Conservation (phyloP, 2,888 invertebrate genomes). For the Cryptus armator region DNA sequence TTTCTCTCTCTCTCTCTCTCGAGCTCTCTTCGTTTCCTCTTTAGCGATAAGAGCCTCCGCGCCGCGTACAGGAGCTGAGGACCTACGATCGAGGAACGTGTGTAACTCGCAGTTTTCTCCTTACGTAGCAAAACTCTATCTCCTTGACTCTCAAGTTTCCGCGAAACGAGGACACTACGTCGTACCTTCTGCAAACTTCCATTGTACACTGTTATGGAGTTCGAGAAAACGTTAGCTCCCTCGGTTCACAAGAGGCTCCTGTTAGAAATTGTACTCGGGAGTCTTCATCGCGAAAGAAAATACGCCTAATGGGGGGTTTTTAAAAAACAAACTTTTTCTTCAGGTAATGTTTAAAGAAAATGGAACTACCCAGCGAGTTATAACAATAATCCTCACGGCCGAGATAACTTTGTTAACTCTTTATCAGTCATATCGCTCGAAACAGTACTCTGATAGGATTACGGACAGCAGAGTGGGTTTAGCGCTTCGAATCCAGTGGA, state of each 20-base stretch:
- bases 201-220: slow-evolving; percentile 2
- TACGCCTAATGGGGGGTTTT: no score
- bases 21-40: slow-evolving; percentile 37
- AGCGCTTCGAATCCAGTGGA: background rate
- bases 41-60: slow-evolving; percentile 44
- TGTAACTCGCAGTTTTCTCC: slow-evolving; percentile 29
- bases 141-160: background rate
- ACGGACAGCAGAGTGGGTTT: no score
- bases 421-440: no score
- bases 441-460: no score
- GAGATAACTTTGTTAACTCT: no score
- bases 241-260: background rate
- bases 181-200: slow-evolving; percentile 34
- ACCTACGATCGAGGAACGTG: background rate
- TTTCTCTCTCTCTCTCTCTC: background rate
- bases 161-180: slow-evolving; percentile 7
- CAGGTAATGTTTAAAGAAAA: no score
- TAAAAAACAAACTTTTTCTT: no score
- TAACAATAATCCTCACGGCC: no score
- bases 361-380: no score
- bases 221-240: slow-evolving; percentile 19
- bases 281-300: background rate
- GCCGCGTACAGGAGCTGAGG: background rate
- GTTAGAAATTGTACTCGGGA: background rate
- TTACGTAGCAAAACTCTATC: background rate